phyloP scores from a whole-genome alignment of 1,140 invertebrate species.

The Drosophila mayri region DNA sequence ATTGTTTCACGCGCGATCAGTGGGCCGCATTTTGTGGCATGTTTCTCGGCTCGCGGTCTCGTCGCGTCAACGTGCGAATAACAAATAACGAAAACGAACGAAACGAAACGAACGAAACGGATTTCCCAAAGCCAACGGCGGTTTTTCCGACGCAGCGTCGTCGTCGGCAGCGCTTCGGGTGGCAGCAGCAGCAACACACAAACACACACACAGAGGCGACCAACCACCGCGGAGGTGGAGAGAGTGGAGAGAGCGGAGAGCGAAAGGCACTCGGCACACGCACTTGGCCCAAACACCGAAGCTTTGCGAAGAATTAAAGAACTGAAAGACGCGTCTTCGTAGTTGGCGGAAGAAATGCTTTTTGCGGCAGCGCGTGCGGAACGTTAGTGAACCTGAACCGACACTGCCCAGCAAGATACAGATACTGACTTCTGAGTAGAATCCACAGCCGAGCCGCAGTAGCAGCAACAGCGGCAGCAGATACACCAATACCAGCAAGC shows the following conservation, averaged over 20 bases:
- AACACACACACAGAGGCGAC: slow-evolving; percentile 29
- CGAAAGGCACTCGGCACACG: slow-evolving; percentile 13
- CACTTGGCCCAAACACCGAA: slow-evolving; percentile 18
- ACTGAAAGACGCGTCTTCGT: slow-evolving; percentile 31
- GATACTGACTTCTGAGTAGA: slow-evolving; percentile 83
- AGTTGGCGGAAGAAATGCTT: slow-evolving; percentile 43
- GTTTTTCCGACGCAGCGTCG: slow-evolving; percentile 74
- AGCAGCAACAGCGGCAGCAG: slow-evolving; percentile 13
- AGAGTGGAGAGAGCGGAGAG: neutral
- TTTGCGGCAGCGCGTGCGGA: slow-evolving; percentile 67
- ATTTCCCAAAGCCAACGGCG: slow-evolving; percentile 68
- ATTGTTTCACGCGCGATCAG: slow-evolving; percentile 56
- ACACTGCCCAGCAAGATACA: slow-evolving; percentile 83
- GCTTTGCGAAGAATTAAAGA: slow-evolving; percentile 16
- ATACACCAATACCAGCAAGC: slow-evolving; percentile 11
- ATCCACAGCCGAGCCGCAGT: slow-evolving; percentile 24
- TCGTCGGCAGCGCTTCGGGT: slow-evolving; percentile 50
- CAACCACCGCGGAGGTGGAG: slow-evolving; percentile 34
- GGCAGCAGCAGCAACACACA: slow-evolving; percentile 25
- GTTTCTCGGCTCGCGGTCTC: slow-evolving; percentile 65
- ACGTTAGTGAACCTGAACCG: slow-evolving; percentile 82
- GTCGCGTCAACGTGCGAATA: slow-evolving; percentile 83
- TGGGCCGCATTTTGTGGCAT: slow-evolving; percentile 43
- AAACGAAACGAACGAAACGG: slow-evolving; percentile 78
- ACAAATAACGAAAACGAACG: slow-evolving; percentile 83